phyloP scores from a whole-genome alignment of 1,140 invertebrate species.

The Zelostemma sp. region DNA sequence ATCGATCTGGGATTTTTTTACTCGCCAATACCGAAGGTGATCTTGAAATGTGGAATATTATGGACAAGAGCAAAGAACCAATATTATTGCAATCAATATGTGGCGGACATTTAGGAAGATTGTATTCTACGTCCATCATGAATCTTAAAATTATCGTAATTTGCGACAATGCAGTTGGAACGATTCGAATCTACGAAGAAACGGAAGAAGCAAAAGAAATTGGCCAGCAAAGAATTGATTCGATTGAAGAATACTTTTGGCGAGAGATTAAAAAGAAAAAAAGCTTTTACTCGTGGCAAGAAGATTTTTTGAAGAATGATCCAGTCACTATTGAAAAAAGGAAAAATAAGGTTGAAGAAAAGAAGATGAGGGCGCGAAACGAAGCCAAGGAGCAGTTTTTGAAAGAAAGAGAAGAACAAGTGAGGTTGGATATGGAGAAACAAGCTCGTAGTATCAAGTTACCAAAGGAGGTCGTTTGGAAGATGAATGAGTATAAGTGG shows the following conservation, averaged over 20 bases:
- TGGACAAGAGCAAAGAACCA: constrained; percentile 43
- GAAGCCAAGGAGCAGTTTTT: constrained; percentile 46
- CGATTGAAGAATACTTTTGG: constrained; percentile 57
- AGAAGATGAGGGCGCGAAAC: constrained; percentile 36
- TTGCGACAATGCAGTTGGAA: constrained; percentile 48
- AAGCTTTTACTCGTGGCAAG: constrained; percentile 54
- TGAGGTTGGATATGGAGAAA: constrained; percentile 44
- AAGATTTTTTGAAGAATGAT: constrained; percentile 47
- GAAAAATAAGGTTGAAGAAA: constrained; percentile 40
- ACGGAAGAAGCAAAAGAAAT: constrained; percentile 15
- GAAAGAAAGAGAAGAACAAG: constrained; percentile 48
- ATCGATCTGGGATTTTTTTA: constrained; percentile 67
- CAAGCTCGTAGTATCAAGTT: constrained; percentile 37
- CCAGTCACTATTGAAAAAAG: constrained; percentile 36
- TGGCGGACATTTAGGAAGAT: constrained; percentile 45
- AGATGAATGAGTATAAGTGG: constrained; percentile 57
- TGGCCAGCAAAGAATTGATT: constrained; percentile 46
- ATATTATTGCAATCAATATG: constrained; percentile 47
- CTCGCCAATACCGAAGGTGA: constrained; percentile 68
- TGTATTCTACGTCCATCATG: constrained; percentile 20
- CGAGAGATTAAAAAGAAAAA: constrained; percentile 54
- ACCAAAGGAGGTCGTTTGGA: constrained; percentile 58
- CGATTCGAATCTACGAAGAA: constrained; percentile 46
- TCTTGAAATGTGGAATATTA: constrained; percentile 72
- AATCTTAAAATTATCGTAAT: constrained; percentile 38